These are phyloP conservation scores for Pan paniscus DNA, from an alignment of 2,113 vertebrate species.

Conservation along the genomic window DNA sequence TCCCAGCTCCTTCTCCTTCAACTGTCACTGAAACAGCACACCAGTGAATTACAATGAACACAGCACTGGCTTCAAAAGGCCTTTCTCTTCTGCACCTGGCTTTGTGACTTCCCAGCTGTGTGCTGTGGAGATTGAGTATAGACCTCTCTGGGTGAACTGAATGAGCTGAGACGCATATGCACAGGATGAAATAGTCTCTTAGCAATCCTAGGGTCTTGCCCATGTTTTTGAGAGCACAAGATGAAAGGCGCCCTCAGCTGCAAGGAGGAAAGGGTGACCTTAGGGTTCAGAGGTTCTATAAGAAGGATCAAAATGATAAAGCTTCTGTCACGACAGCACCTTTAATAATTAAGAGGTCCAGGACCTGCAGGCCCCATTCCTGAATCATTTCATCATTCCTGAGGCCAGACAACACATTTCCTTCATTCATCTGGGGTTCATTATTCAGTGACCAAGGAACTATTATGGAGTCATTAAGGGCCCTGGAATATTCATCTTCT, in stretches of 20 bases:
- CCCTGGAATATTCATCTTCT: not conserved
- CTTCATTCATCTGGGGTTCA: constrained; percentile 30
- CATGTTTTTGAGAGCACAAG: not conserved
- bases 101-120: not conserved
- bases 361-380: not conserved
- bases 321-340: not conserved
- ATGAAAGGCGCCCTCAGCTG: not conserved
- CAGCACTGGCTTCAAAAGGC: not conserved
- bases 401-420: not conserved
- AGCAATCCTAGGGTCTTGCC: not conserved
- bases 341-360: constrained; percentile 51
- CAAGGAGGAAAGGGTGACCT: not conserved
- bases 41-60: not conserved
- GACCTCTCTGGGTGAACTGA: not conserved
- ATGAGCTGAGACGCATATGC: fast-evolving
- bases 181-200: not conserved
- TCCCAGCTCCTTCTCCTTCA: not conserved
- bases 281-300: not conserved
- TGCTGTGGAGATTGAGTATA: fast-evolving
- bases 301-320: constrained; percentile 2
- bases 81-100: not conserved
- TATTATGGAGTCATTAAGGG: constrained; percentile 32
- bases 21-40: not conserved
- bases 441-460: constrained; percentile 45
- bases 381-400: constrained; percentile 35